Percentiles rank a stretch among this genome's conserved stretches.
Evolutionary conservation across 2,113 vertebrate genomes (phyloP).

Genomic region (Oriolus oriolus): DNA sequence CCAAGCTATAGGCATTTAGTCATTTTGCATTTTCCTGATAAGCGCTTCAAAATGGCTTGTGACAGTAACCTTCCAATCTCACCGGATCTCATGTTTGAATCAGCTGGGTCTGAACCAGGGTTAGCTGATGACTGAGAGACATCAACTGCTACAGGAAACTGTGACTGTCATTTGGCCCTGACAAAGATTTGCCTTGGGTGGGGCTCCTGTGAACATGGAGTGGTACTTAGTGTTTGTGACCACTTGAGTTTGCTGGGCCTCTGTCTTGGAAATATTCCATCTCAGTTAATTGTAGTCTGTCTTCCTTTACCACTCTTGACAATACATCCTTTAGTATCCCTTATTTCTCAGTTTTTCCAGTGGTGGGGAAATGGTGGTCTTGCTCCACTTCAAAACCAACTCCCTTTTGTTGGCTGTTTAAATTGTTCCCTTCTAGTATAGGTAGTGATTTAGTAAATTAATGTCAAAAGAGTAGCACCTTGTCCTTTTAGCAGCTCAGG

Average conservation of each 20-base stretch:
- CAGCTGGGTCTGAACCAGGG: not conserved
- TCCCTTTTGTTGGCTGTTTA: not conserved
- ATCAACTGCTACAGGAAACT: not conserved
- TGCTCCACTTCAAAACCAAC: not conserved
- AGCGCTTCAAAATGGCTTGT: not conserved
- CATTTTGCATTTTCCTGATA: slow-evolving; percentile 27
- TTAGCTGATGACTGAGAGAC: not conserved
- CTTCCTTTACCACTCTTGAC: not conserved
- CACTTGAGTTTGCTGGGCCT: not conserved
- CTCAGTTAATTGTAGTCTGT: not conserved
- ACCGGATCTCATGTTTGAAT: not conserved
- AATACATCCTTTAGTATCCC: not conserved
- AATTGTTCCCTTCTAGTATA: not conserved
- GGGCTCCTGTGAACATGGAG: not conserved
- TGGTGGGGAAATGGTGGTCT: not conserved
- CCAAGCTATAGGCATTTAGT: not conserved
- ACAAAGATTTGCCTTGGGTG: not conserved
- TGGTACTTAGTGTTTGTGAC: not conserved
- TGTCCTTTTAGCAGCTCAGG: not conserved
- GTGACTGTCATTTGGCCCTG: not conserved
- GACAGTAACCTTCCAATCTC: not conserved
- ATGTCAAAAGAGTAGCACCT: not conserved
- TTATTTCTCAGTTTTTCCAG: not conserved
- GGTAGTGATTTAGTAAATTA: not conserved
- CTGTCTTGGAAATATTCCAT: slow-evolving; percentile 1